A percentile compares a stretch with the other conserved stretches of the same genome.
Evolutionary conservation across 2,797 vertebrate genomes (phyloP).

Genomic region (Pangasius sanitwongsei): DNA sequence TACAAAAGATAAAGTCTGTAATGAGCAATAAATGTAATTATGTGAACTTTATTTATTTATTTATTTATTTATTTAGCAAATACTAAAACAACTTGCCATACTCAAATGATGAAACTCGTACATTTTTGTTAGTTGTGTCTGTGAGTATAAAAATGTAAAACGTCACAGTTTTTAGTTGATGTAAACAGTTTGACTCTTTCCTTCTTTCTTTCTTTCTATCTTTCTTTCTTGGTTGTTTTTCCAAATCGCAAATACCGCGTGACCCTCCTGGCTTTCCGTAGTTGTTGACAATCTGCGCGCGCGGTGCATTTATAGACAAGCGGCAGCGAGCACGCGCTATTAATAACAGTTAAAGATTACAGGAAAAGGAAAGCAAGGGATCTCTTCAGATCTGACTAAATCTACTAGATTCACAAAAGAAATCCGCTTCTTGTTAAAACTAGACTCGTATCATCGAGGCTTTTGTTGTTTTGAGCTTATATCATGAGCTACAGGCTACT

Average conservation of each 20-base stretch:
- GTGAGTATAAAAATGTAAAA: neutral
- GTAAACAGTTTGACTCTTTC: no score
- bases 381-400: neutral
- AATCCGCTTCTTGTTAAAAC: no score
- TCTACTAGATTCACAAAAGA: neutral
- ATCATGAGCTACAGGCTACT: neutral
- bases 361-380: neutral
- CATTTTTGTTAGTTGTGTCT: neutral
- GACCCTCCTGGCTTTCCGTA: slow-evolving; percentile 50
- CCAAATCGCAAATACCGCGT: slow-evolving; percentile 3
- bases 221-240: neutral
- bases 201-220: neutral
- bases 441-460: neutral
- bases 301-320: neutral
- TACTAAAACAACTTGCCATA: neutral
- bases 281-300: slow-evolving; percentile 34
- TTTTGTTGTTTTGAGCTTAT: neutral
- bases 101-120: neutral
- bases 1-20: no score
- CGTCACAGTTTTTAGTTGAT: no score
- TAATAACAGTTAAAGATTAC: no score
- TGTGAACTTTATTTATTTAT: neutral
- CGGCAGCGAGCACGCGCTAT: neutral
- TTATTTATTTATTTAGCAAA: neutral
- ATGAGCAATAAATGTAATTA: no score